Evolutionary conservation across 2,113 vertebrate species (phyloP).

Genomic region (Gallinago undulata): DNA sequence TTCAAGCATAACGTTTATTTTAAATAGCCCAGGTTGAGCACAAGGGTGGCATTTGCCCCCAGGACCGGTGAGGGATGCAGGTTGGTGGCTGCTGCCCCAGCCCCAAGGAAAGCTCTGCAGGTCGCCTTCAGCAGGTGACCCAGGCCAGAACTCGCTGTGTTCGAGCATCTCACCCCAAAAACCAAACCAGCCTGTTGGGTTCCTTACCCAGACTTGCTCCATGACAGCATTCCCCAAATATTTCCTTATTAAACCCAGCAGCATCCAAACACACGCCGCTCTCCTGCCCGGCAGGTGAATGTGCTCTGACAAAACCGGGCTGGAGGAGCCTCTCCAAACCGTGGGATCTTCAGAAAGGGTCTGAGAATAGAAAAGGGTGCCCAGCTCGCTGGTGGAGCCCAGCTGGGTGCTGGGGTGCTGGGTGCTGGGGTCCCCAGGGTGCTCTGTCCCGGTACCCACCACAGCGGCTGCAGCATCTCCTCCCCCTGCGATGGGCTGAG

Average conservation of each 20-base stretch:
- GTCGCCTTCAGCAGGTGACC: neutral
- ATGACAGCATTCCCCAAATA: constrained; percentile 18
- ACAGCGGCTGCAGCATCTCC: neutral
- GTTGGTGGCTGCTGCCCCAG: accelerated
- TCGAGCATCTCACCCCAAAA: neutral
- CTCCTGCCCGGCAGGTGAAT: neutral
- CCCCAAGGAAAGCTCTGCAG: too few species aligned
- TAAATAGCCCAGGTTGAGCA: neutral
- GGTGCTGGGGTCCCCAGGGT: accelerated
- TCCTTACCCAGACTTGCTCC: neutral
- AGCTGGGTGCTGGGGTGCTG: accelerated
- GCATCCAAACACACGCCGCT: neutral
- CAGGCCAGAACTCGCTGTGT: neutral
- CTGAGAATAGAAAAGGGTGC: neutral
- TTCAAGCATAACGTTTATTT: neutral
- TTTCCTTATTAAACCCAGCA: neutral
- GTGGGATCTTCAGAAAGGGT: neutral
- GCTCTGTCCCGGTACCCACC: neutral
- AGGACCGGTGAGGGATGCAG: neutral
- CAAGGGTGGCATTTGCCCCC: neutral
- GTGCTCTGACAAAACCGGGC: neutral
- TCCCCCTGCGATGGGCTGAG: neutral
- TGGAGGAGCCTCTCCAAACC: neutral
- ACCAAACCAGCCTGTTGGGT: neutral
- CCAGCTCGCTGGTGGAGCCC: neutral